A percentile compares a stretch with the other conserved stretches of the same genome.
phyloP scores from a whole-genome alignment of 2,888 invertebrate genomes.

The Latrodectus hesperus region DNA sequence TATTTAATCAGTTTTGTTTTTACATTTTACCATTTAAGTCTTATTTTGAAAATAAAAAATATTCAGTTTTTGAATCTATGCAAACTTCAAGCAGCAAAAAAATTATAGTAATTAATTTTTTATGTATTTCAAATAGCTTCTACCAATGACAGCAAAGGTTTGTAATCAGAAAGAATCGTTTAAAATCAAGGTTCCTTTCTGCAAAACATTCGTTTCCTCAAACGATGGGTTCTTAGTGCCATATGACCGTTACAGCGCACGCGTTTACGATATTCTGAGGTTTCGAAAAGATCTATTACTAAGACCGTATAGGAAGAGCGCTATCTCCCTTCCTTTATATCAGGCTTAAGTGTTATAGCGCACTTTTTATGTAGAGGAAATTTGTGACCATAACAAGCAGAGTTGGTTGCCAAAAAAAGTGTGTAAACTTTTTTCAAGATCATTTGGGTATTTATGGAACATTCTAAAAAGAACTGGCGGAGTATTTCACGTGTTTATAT shows the following conservation, averaged over 20 bases:
- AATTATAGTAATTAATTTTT: too few species aligned
- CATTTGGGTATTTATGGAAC: conserved; percentile 55
- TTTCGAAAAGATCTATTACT: conserved; percentile 57
- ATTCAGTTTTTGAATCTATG: too few species aligned
- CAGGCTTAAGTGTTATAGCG: conserved; percentile 56
- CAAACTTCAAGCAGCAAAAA: too few species aligned
- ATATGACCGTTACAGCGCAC: conserved; percentile 37
- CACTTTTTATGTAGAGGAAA: conserved; percentile 50
- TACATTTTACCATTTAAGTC: too few species aligned
- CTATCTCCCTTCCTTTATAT: conserved; percentile 50
- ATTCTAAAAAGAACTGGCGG: conserved; percentile 4
- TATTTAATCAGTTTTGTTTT: too few species aligned
- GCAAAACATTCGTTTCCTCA: not conserved
- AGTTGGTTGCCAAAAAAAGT: conserved; percentile 32
- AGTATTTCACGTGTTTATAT: conserved; percentile 35
- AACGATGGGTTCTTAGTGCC: conserved; percentile 32
- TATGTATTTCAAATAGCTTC: too few species aligned
- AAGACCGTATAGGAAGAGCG: conserved; percentile 39
- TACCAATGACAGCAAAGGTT: too few species aligned
- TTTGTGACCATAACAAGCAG: conserved; percentile 56
- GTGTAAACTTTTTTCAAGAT: conserved; percentile 49
- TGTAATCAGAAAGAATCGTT: not conserved
- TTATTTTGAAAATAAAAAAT: too few species aligned
- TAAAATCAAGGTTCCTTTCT: not conserved
- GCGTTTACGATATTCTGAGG: conserved; percentile 62